Base-by-base conservation (phyloP, 2,113 vertebrate genomes). In the Nothocercus julius region DNA sequence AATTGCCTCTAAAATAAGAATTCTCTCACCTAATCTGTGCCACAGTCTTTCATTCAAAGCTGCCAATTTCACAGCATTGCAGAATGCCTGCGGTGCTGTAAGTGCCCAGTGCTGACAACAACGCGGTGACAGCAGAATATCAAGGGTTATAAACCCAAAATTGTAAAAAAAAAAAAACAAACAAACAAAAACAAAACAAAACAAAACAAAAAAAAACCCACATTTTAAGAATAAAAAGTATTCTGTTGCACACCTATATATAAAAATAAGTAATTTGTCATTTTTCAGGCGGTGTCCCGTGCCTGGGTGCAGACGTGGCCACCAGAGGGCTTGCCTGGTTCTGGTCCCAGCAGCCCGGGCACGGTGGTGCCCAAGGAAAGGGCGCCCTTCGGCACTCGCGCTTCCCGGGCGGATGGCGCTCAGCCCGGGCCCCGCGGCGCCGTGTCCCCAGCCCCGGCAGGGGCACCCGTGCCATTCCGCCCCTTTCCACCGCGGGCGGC, bases 211-310 rank as follows among this genome's bases (percentile, higher is more conserved):
- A 22, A 45, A 45, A 45, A 45, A 42, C 42, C 9, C 42, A 45
- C 34, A 7, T 38, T 24, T 73, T 64, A 30, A 67, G 12, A 30
- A 5, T 6, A 10, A 63, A 44, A 28, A 28, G 20, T 18, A 4
- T 7, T 58, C 19, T 8, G 21, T 0, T 1, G 22, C 30, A 22
- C 5, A 5, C 8, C 62, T 53, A 28, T 51, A 27, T 5, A 38
- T 45, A 77, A 54, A 38, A 77, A 32, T 14, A 18, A 45, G 17
- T 49, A 19, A 21, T 24, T 17, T 19, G 54, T 78, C 5, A 3
- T 69, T 86, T 58, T 87, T 77, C 30, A 62, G 67, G 11, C 17
- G 18, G 40, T 80, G 34, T 34, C 38, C 30, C 19, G 4, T 1
- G 1, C 4, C 18, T 17, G 19, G 20, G 5, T 68, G 32, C 47